Conservation (phyloP, 1,140 invertebrate genomes). For the Drosophila nebulosa region DNA sequence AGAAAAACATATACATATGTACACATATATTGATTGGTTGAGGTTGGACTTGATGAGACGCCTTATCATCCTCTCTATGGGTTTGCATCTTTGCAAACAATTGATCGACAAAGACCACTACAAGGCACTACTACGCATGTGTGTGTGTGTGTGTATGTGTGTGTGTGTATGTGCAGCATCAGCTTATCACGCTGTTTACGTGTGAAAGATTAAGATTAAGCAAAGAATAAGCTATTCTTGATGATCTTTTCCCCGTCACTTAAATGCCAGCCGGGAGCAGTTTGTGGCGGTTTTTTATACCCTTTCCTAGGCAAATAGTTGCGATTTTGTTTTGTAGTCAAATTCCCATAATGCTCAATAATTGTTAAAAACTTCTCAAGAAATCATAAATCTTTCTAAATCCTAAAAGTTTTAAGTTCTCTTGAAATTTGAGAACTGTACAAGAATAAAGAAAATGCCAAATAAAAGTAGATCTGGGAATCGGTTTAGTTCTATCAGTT, state of each 20-base stretch:
- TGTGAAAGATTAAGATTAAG: constrained; percentile 21
- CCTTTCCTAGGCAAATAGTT: neutral
- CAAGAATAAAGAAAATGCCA: too few species aligned
- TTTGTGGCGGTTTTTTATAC: constrained; percentile 9
- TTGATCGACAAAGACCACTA: neutral
- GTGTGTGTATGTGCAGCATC: constrained; percentile 1
- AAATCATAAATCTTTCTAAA: too few species aligned
- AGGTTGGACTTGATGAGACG: constrained; percentile 9
- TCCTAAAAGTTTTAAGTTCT: too few species aligned
- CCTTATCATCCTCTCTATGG: constrained; percentile 19
- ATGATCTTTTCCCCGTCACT: neutral
- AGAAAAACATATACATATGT: neutral
- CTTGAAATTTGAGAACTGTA: too few species aligned
- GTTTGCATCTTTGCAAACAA: constrained; percentile 12
- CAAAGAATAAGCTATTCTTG: constrained; percentile 2
- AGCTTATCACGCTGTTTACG: constrained; percentile 58
- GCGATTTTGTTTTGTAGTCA: too few species aligned
- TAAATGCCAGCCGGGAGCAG: neutral
- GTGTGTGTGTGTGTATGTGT: constrained; percentile 8
- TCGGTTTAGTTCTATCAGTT: too few species aligned
- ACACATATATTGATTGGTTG: neutral
- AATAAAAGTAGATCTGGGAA: too few species aligned
- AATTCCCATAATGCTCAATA: too few species aligned
- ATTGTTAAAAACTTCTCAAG: too few species aligned
- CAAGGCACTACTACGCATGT: neutral